These are phyloP conservation scores for Crotalus helleri DNA, from an alignment of 2,113 vertebrate species.

Conservation along the genomic window DNA sequence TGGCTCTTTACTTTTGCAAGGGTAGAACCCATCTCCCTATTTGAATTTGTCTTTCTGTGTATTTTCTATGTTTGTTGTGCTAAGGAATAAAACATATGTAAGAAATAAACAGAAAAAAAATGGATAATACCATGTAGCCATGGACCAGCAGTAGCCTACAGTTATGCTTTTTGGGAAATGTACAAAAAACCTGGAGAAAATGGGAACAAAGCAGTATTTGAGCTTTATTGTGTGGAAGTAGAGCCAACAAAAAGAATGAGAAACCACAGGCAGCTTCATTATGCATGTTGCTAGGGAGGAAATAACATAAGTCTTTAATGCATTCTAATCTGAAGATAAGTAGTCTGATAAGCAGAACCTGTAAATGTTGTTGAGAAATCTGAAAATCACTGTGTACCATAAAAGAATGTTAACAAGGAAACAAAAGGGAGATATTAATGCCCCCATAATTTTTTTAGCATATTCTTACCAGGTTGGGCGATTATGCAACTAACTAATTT, in stretches of 20 bases:
- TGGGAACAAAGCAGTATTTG: neutral
- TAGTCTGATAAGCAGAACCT: neutral
- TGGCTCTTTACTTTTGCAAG: neutral
- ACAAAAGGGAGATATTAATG: neutral
- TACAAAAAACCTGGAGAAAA: neutral
- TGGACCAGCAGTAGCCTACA: neutral
- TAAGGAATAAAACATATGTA: neutral
- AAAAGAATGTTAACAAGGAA: neutral
- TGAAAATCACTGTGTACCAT: neutral
- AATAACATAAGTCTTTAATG: neutral
- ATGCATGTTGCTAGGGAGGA: neutral
- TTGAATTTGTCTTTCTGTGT: neutral
- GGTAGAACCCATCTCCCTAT: neutral
- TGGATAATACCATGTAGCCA: neutral
- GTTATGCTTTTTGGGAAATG: neutral
- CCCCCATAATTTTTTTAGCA: neutral
- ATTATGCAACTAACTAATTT: neutral
- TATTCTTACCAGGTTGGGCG: neutral
- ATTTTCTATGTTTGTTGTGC: neutral
- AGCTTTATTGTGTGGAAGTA: neutral
- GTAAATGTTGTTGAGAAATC: neutral
- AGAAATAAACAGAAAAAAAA: neutral
- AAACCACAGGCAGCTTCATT: neutral
- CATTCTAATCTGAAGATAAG: neutral
- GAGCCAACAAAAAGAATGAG: neutral